These are phyloP conservation scores for Psittacula derbiana DNA, from an alignment of 2,797 vertebrate genomes.

Conservation along the genomic window DNA sequence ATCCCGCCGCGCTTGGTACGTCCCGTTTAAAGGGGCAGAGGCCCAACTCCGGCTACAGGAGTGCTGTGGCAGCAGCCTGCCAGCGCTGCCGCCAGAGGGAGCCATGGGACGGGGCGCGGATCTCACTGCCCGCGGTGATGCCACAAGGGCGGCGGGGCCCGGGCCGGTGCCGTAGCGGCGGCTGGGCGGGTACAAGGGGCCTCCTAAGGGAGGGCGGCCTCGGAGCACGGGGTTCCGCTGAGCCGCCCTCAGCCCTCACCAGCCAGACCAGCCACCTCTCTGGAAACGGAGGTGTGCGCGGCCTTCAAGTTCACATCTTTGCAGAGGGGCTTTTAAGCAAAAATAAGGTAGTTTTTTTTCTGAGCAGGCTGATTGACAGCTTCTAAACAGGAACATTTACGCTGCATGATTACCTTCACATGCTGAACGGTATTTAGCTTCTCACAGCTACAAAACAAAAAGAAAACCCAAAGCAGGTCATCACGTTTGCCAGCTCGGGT, in stretches of 20 bases:
- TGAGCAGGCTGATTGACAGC: neutral
- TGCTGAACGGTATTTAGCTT: neutral
- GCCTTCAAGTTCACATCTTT: neutral
- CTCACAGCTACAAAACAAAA: neutral
- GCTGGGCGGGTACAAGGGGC: accelerated
- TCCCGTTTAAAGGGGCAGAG: neutral
- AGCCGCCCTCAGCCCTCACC: neutral
- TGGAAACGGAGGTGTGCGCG: neutral
- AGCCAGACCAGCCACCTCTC: neutral
- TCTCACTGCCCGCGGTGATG: accelerated
- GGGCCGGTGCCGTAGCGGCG: too few relatives aligned
- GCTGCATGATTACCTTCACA: neutral
- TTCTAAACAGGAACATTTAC: neutral
- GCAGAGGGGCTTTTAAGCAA: neutral
- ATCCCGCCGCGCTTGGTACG: neutral
- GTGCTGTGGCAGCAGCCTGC: accelerated
- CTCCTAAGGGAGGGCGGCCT: too few relatives aligned
- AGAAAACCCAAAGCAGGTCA: neutral
- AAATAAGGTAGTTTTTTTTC: neutral
- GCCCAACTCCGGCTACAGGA: accelerated
- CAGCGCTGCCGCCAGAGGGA: neutral
- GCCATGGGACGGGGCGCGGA: neutral
- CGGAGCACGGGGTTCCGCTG: accelerated
- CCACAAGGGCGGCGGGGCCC: accelerated
- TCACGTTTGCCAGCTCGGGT: neutral